Base-by-base conservation (phyloP, 2,113 vertebrate genomes). In the Zingel zingel region DNA sequence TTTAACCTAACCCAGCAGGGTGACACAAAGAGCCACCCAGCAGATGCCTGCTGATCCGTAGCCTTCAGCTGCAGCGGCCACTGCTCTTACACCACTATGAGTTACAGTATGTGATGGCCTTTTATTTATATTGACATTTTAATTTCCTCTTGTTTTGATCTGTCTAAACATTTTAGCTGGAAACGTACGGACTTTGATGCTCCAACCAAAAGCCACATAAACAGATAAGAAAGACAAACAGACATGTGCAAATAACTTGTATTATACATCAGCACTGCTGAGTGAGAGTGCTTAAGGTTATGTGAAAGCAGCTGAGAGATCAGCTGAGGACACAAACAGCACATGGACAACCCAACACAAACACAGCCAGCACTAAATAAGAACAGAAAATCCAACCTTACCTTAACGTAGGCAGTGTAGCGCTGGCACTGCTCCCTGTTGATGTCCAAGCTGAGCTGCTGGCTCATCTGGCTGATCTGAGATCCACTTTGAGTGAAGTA, bases 331-430 rank as follows among this genome's bases (percentile, higher is more conserved):
- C 82, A 88, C 8, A 30, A 79, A 56, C 79, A 63, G 27, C 78
- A 76, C 57, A 78, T 45, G 39, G 51, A 73, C 58, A 59, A 45
- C 25, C 16, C 39, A 66, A 33, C 47, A 23, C 62, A 78, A 72
- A 82, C 73, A 48, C 48, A 77, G 63, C 76, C 50, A 69, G 59
- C 36, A 18, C n/a, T 21, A 45, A 11, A 43, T 43, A 43, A 45
- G 43, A 47, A 39, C 71, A 43, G 58, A 65, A 13, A 21, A 59
- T 43, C 50, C 19, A 19, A 50, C 94, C 96, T 91, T 91, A 99
- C 98, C 97, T 98, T 98, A 48, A 99, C 97, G 0, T 97, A 96
- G 0, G 96, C 97, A 2, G 97, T 88, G 80, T 96, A 98, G 68
- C 93, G 95, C 78, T 94, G 94, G 0, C 98, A 99, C 53, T 90